These are phyloP conservation scores for Tangara arthus DNA, from an alignment of 2,797 vertebrate species.

Conservation along the genomic window DNA sequence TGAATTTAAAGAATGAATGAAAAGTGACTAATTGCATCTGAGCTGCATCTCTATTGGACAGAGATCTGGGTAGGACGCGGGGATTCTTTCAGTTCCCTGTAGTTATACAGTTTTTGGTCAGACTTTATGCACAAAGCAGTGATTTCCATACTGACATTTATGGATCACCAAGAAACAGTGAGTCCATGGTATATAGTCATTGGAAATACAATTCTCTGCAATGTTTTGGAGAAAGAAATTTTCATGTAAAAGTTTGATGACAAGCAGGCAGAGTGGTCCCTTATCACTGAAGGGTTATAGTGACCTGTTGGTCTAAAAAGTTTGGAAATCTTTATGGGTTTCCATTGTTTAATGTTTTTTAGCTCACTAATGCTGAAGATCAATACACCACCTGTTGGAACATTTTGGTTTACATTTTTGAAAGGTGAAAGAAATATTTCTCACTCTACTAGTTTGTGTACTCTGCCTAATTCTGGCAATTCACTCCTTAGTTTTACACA, in stretches of 20 bases:
- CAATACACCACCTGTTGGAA: neutral
- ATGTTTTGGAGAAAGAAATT: neutral
- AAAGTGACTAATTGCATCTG: neutral
- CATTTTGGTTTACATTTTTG: neutral
- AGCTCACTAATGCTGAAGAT: neutral
- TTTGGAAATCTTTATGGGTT: neutral
- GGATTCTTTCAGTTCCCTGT: neutral
- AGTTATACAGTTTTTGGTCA: neutral
- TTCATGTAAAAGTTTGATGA: neutral
- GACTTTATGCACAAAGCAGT: neutral
- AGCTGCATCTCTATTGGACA: neutral
- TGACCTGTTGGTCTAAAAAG: neutral
- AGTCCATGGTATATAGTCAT: neutral
- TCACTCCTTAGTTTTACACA: neutral
- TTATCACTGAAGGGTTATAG: neutral
- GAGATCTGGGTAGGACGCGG: neutral
- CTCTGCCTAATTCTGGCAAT: neutral
- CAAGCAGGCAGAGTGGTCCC: neutral
- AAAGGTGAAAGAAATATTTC: neutral
- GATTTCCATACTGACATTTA: neutral
- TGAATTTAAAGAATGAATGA: neutral
- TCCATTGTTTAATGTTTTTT: neutral
- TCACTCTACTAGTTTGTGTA: neutral
- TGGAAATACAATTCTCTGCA: neutral
- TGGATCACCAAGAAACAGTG: neutral